Conservation (phyloP, 2,797 vertebrate species). For the Falco concolor region DNA sequence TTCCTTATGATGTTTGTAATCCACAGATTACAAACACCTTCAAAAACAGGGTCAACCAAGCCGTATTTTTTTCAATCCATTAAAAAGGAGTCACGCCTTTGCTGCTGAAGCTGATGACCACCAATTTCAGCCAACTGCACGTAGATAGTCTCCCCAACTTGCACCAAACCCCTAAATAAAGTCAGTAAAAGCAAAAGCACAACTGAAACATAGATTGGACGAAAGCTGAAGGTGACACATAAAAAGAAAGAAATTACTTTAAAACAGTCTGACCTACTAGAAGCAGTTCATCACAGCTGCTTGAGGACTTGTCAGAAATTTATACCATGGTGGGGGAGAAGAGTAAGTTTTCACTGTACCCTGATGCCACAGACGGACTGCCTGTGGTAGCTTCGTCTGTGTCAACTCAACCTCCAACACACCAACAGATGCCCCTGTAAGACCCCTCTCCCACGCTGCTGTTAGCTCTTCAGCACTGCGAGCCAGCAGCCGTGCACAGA, state of each 20-base stretch:
- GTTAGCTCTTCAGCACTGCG: not conserved
- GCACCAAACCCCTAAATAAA: not conserved
- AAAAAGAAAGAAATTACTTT: not conserved
- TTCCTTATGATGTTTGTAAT: not conserved
- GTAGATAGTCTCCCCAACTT: rapidly evolving
- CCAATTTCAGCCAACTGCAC: not conserved
- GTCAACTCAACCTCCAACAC: not conserved
- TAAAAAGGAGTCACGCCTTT: not conserved
- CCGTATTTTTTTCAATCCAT: not conserved
- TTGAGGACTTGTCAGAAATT: not conserved
- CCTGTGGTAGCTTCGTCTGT: not conserved
- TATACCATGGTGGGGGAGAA: not conserved
- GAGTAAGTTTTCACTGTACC: not conserved
- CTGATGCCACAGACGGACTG: not conserved
- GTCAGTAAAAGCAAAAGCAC: not conserved
- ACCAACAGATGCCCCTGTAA: not conserved
- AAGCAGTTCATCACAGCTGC: not conserved
- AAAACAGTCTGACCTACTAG: not conserved
- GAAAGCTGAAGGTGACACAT: not conserved
- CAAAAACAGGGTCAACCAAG: not conserved
- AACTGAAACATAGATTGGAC: not conserved
- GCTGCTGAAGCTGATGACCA: not conserved
- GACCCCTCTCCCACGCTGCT: not conserved
- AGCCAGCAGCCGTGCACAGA: not conserved
- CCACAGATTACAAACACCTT: not conserved